Conservation (phyloP, 37 sponge, comb jelly and placozoan species). For the Aphrocallistes beatrix region DNA sequence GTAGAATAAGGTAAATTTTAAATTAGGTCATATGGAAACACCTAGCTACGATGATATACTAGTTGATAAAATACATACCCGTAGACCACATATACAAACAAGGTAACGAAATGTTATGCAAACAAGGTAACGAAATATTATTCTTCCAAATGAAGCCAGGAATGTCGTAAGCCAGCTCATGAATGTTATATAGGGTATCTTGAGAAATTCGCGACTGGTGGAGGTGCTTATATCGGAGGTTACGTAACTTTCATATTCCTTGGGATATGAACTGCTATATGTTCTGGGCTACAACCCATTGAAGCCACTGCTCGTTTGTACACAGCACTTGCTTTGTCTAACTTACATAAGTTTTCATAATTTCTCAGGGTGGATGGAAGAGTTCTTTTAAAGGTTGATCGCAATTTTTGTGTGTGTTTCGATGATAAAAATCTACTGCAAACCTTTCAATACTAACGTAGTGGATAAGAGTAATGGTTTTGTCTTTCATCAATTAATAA, state of each 20-base stretch:
- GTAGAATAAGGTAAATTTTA: no score
- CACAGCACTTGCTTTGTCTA: not conserved
- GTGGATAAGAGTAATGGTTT: not conserved
- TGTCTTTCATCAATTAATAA: not conserved
- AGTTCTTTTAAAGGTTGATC: not conserved
- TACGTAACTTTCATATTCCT: conserved; percentile 34
- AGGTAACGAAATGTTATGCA: conserved; percentile 36
- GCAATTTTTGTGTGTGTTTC: not conserved
- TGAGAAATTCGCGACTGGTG: conserved; percentile 23
- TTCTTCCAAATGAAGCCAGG: conserved; percentile 25
- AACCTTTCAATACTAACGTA: not conserved
- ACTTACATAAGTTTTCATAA: not conserved
- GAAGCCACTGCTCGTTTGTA: not conserved
- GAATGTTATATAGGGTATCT: conserved; percentile 39
- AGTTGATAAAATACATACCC: not conserved
- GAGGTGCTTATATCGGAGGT: not conserved
- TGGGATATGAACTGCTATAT: not conserved
- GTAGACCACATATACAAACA: not conserved
- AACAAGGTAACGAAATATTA: no score
- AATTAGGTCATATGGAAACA: no score
- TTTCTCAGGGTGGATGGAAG: not conserved
- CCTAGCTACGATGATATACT: no score
- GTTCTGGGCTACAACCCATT: not conserved
- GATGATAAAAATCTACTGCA: conserved; percentile 4
- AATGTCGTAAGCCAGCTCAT: conserved; percentile 36